A percentile compares a stretch with the other conserved stretches of the same genome.
Conservation (phyloP, 2,888 invertebrate genomes). For the Cerastis leucographa region DNA sequence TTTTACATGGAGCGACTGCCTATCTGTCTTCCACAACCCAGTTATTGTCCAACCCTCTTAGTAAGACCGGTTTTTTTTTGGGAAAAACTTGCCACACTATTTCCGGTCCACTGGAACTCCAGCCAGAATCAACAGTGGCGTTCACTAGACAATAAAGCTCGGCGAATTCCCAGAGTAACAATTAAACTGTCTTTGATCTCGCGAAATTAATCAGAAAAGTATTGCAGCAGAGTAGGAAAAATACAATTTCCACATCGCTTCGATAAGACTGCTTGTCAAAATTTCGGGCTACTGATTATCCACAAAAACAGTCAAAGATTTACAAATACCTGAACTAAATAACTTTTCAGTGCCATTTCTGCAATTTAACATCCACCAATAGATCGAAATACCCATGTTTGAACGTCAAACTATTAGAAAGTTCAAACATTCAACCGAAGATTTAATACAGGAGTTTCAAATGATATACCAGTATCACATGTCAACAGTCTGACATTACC, state of each 20-base stretch:
- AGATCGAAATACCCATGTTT: slow-evolving; percentile 53
- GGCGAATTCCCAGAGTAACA: neutral
- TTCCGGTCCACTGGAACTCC: no score
- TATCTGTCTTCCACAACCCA: neutral
- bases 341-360: neutral
- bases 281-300: neutral
- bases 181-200: neutral
- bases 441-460: slow-evolving; percentile 65
- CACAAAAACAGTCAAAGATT: neutral
- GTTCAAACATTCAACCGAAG: slow-evolving; percentile 56
- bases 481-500: slow-evolving; percentile 67
- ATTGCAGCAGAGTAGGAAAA: neutral
- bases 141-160: no score
- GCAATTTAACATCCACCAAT: neutral
- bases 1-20: neutral
- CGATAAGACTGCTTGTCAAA: neutral
- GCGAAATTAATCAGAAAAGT: neutral
- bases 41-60: neutral
- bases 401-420: slow-evolving; percentile 58
- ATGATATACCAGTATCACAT: slow-evolving; percentile 65
- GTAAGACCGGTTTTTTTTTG: neutral
- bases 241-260: neutral
- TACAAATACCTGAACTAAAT: neutral
- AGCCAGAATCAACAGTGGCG: neutral
- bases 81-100: neutral